A percentile compares a stretch with the other conserved stretches of the same genome.
phyloP scores from a whole-genome alignment of 2,797 vertebrate species.

The Ibycter americanus region DNA sequence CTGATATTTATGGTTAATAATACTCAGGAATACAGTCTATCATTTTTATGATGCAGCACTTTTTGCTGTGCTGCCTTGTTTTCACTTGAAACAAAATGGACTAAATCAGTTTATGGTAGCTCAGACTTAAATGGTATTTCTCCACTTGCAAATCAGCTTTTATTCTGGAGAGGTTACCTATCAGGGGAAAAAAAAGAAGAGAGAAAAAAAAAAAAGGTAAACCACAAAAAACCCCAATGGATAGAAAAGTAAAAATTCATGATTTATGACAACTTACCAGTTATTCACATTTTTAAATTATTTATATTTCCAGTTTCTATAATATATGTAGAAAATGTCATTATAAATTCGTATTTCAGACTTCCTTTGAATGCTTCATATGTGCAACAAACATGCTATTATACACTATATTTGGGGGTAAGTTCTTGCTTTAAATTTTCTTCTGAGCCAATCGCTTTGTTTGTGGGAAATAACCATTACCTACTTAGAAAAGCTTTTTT shows the following conservation, averaged over 20 bases:
- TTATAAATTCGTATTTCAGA: not conserved
- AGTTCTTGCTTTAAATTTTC: not conserved
- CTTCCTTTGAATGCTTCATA: not conserved
- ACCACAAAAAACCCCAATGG: accelerated
- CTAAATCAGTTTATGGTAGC: not conserved
- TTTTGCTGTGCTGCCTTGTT: not conserved
- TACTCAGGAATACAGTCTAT: not conserved
- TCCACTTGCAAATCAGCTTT: not conserved
- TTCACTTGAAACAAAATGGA: slow-evolving; percentile 12
- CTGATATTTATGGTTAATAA: slow-evolving; percentile 5
- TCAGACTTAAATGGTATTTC: not conserved
- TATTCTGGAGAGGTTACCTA: not conserved
- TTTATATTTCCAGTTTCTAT: not conserved
- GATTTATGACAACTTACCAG: not conserved
- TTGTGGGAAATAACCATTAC: not conserved
- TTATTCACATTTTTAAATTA: not conserved
- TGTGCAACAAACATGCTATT: not conserved
- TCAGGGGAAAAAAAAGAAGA: accelerated
- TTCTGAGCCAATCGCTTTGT: not conserved
- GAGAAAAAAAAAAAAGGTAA: not conserved
- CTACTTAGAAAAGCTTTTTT: not conserved
- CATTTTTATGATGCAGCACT: not conserved
- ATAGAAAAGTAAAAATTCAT: not conserved
- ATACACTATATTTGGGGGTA: not conserved
- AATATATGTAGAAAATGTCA: not conserved